These are phyloP conservation scores for Variabilichromis moorii DNA, from an alignment of 2,113 vertebrate genomes.

Conservation along the genomic window DNA sequence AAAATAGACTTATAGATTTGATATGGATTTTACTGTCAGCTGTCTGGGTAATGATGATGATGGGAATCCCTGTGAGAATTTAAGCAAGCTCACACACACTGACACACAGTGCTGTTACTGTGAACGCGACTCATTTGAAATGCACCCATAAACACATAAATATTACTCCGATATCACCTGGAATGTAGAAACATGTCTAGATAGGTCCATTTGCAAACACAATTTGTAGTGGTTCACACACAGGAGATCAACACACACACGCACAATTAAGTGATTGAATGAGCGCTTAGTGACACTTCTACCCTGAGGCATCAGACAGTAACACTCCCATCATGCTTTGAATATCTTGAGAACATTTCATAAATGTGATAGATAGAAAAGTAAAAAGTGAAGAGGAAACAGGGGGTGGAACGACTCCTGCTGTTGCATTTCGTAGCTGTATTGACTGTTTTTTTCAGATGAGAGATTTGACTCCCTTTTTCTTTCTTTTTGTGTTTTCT, in stretches of 20 bases:
- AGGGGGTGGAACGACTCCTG: background rate
- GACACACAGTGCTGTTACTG: background rate
- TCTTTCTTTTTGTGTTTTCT: background rate
- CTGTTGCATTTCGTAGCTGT: background rate
- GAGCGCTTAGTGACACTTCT: background rate
- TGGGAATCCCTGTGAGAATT: conserved; percentile 34
- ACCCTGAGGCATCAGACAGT: conserved; percentile 14
- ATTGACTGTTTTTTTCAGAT: conserved; percentile 1
- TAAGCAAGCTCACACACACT: background rate
- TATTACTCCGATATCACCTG: background rate
- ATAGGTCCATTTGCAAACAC: background rate
- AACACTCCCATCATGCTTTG: conserved; percentile 15
- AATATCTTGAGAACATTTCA: conserved; percentile 19
- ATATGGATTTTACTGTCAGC: conserved; percentile 66
- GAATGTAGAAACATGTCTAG: background rate
- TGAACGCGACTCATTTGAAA: background rate
- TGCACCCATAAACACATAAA: background rate
- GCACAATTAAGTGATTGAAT: background rate
- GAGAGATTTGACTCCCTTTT: background rate
- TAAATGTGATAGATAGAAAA: conserved; percentile 6
- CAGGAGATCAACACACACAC: background rate
- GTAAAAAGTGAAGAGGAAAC: background rate
- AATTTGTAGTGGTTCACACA: background rate
- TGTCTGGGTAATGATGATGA: conserved; percentile 59
- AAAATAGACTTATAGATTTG: conserved; percentile 62